Evolutionary conservation across 2,888 invertebrate species (phyloP).

Genomic region (Ophioninae sp.): DNA sequence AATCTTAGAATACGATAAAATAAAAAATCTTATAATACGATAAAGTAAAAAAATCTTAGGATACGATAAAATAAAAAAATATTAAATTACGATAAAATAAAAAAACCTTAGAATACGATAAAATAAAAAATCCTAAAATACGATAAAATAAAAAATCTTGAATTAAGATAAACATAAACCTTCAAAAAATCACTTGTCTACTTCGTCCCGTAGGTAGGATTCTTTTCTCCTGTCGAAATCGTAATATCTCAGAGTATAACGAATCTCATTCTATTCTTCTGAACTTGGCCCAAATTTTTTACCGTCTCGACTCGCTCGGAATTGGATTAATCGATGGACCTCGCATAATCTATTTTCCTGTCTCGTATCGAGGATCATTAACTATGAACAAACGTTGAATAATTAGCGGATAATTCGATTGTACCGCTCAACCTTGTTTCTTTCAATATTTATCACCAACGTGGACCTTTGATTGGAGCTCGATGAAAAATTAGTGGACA

Average conservation of each 20-base stretch:
- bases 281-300: too few species aligned
- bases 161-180: too few species aligned
- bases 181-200: too few species aligned
- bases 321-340: not conserved
- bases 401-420: not conserved
- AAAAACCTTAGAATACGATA: too few species aligned
- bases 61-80: too few species aligned
- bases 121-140: too few species aligned
- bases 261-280: not conserved
- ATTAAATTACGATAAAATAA: too few species aligned
- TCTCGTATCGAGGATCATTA: not conserved
- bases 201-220: not conserved
- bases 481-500: too few species aligned
- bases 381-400: not conserved
- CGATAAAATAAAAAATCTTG: too few species aligned
- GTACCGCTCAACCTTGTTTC: not conserved
- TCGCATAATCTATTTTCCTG: not conserved
- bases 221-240: not conserved
- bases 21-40: too few species aligned
- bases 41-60: too few species aligned
- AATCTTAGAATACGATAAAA: too few species aligned
- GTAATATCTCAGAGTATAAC: not conserved
- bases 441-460: not conserved
- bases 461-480: not conserved
- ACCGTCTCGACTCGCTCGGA: not conserved